Conservation (phyloP, 2,888 invertebrate species). For the Hetaerina titia region DNA sequence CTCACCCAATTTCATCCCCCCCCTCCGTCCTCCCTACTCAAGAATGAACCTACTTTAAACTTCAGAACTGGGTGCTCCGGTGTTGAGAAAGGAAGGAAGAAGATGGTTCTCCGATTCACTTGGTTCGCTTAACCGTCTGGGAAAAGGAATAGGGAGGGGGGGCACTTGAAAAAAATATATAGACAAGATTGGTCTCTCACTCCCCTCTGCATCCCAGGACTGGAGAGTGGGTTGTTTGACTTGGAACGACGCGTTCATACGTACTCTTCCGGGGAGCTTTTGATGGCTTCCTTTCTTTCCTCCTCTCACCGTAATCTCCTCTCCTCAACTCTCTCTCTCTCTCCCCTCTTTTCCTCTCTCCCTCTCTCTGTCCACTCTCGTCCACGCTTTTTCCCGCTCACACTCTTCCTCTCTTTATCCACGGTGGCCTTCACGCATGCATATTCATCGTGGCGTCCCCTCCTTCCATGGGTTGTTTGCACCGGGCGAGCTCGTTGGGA, state of each 20-base stretch:
- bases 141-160: not conserved
- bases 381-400: not conserved
- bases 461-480: not conserved
- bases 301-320: not conserved
- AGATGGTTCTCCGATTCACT: not conserved
- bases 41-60: no score
- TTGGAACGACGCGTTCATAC: no score
- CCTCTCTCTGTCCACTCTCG: not conserved
- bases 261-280: not conserved
- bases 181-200: no score
- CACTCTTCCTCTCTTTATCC: not conserved
- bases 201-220: no score
- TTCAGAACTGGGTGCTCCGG: not conserved
- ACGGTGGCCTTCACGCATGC: not conserved
- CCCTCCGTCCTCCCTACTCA: no score
- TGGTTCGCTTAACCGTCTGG: not conserved
- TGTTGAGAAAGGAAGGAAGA: not conserved
- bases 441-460: not conserved
- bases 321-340: not conserved
- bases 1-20: no score
- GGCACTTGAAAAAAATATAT: not conserved
- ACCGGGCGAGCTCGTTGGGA: not conserved
- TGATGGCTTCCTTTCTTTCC: conserved; percentile 10
- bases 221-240: no score
- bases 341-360: not conserved